These are phyloP conservation scores for Nycteola revayana DNA, from an alignment of 2,888 invertebrate species.

Conservation along the genomic window DNA sequence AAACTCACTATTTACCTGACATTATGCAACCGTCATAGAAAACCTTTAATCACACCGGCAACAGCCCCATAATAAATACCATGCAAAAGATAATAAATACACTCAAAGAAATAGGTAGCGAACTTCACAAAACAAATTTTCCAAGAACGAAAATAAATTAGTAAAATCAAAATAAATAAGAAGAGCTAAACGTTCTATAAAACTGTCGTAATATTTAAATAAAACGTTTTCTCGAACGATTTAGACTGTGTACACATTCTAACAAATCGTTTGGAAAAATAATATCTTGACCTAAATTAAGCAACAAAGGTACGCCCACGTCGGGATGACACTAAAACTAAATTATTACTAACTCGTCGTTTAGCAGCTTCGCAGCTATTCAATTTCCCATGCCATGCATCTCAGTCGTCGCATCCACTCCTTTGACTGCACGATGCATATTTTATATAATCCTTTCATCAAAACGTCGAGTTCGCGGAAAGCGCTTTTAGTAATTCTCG, in stretches of 20 bases:
- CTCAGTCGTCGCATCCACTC: slow-evolving; percentile 63
- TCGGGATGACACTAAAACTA: slow-evolving; percentile 54
- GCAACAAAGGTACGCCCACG: slow-evolving; percentile 33
- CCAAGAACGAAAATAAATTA: too few relatives aligned
- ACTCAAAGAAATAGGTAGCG: too few relatives aligned
- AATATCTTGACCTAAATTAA: slow-evolving; percentile 45
- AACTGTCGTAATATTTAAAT: slow-evolving; percentile 35
- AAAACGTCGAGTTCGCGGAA: slow-evolving; percentile 67
- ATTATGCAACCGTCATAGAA: slow-evolving; percentile 18
- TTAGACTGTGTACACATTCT: slow-evolving; percentile 25
- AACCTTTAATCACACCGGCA: slow-evolving; percentile 9
- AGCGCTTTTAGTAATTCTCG: slow-evolving; percentile 69
- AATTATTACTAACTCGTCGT: slow-evolving; percentile 65
- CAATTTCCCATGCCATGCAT: slow-evolving; percentile 73
- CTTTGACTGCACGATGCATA: slow-evolving; percentile 73
- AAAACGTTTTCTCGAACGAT: too few relatives aligned
- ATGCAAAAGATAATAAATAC: slow-evolving; percentile 19
- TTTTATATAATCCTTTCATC: slow-evolving; percentile 79
- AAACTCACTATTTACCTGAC: slow-evolving; percentile 29
- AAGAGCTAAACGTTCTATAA: slow-evolving; percentile 35
- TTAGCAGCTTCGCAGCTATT: slow-evolving; percentile 56
- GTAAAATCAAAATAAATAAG: too few relatives aligned
- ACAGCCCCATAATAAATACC: slow-evolving; percentile 7
- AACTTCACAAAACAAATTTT: too few relatives aligned
- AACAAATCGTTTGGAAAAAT: slow-evolving; percentile 44